phyloP scores from a whole-genome alignment of 2,797 vertebrate species.

The Hypotaenidia okinawae region DNA sequence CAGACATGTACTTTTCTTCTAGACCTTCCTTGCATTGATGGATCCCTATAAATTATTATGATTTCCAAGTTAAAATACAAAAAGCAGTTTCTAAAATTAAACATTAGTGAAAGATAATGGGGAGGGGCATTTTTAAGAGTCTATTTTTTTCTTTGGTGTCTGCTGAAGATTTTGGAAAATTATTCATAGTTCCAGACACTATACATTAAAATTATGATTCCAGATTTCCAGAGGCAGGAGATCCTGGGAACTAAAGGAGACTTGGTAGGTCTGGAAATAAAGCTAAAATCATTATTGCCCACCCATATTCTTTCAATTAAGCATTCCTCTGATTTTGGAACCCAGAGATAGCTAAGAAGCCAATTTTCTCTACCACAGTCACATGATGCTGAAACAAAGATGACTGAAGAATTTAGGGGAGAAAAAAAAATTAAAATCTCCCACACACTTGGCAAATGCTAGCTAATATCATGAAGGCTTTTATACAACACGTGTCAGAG shows the following conservation, averaged over 20 bases:
- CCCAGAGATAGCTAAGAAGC: neutral
- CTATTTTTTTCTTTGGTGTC: neutral
- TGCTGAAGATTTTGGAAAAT: constrained; percentile 1
- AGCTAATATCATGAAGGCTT: neutral
- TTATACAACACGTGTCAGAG: neutral
- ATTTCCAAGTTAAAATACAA: neutral
- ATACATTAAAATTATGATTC: neutral
- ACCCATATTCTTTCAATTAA: constrained; percentile 18
- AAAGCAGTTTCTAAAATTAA: neutral
- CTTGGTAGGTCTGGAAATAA: neutral
- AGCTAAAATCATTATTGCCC: constrained; percentile 1
- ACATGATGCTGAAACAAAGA: constrained; percentile 8
- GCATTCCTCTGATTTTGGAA: constrained; percentile 26
- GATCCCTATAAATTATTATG: neutral
- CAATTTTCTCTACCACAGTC: neutral
- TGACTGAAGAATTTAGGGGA: neutral
- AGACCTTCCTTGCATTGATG: neutral
- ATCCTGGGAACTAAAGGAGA: neutral
- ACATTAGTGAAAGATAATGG: neutral
- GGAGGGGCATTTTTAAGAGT: neutral
- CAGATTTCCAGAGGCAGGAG: constrained; percentile 16
- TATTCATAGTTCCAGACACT: neutral
- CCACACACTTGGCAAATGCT: neutral
- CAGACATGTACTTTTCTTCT: neutral
- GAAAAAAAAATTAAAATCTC: neutral